phyloP scores from a whole-genome alignment of 1,140 invertebrate genomes.

The Orussus abietinus region DNA sequence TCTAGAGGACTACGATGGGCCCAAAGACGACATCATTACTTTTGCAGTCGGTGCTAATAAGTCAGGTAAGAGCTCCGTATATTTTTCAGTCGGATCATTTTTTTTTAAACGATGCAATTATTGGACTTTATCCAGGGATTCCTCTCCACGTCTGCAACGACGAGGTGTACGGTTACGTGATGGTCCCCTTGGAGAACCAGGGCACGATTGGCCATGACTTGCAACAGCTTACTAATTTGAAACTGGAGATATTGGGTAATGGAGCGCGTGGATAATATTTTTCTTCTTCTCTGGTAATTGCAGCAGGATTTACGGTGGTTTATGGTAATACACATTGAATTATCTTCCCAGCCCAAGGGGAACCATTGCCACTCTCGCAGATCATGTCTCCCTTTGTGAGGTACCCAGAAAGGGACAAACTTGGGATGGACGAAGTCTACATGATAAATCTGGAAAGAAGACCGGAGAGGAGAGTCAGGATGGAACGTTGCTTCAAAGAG shows the following conservation, averaged over 20 bases:
- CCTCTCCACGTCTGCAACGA: constrained; percentile 79
- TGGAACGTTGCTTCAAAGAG: constrained; percentile 74
- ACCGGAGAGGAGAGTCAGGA: constrained; percentile 71
- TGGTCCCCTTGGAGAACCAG: constrained; percentile 71
- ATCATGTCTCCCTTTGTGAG: constrained; percentile 47
- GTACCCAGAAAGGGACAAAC: constrained; percentile 55
- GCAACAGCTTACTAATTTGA: constrained; percentile 74
- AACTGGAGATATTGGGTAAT: constrained; percentile 69
- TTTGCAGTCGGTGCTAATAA: constrained; percentile 84
- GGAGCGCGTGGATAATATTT: constrained; percentile 3
- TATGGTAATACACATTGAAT: constrained; percentile 8
- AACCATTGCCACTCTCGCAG: constrained; percentile 27
- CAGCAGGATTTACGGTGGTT: not conserved
- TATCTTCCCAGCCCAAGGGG: constrained; percentile 24
- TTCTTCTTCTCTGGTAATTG: constrained; percentile 2
- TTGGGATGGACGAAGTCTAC: constrained; percentile 76
- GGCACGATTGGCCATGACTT: constrained; percentile 64
- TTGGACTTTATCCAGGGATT: constrained; percentile 54
- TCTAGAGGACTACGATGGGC: constrained; percentile 66
- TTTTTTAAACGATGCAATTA: constrained; percentile 4
- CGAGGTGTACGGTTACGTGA: constrained; percentile 76
- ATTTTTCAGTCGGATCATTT: constrained; percentile 22
- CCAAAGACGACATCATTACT: constrained; percentile 89
- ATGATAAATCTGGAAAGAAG: constrained; percentile 88
- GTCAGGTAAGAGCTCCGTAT: constrained; percentile 58